phyloP scores from a whole-genome alignment of 2,888 invertebrate genomes.

The Hypsopygia costalis region DNA sequence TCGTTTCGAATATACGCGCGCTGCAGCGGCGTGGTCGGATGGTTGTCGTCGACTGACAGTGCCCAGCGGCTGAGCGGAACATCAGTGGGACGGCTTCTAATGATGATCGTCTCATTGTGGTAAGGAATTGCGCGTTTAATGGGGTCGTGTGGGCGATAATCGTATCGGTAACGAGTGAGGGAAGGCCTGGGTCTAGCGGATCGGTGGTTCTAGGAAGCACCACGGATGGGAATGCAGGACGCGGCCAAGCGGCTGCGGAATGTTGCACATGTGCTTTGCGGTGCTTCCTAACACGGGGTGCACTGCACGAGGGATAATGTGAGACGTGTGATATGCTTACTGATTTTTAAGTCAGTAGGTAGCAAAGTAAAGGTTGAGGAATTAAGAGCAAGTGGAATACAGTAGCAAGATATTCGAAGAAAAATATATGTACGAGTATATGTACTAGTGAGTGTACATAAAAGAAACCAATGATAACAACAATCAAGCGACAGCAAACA shows the following conservation, averaged over 20 bases:
- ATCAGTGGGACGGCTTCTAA: constrained; percentile 57
- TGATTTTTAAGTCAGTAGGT: neutral
- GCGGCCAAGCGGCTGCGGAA: constrained; percentile 41
- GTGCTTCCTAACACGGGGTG: constrained; percentile 32
- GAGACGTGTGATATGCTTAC: neutral
- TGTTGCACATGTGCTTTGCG: constrained; percentile 32
- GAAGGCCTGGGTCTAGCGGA: constrained; percentile 44
- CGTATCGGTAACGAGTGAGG: constrained; percentile 39
- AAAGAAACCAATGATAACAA: no score
- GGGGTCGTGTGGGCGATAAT: constrained; percentile 60
- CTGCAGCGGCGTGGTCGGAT: constrained; percentile 55
- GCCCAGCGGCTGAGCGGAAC: constrained; percentile 43
- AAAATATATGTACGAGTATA: no score
- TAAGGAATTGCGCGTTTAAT: constrained; percentile 54
- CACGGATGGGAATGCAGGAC: constrained; percentile 66
- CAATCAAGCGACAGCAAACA: no score
- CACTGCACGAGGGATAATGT: constrained; percentile 1
- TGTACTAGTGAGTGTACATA: no score
- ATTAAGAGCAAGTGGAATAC: neutral
- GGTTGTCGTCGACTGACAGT: constrained; percentile 70
- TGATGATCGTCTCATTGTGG: constrained; percentile 63
- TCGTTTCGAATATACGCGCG: constrained; percentile 38
- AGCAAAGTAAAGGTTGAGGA: neutral
- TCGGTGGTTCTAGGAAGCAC: constrained; percentile 58
- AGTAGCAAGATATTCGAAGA: no score